These are phyloP conservation scores for Heloderma charlesbogerti DNA, from an alignment of 2,113 vertebrate species.

Conservation along the genomic window DNA sequence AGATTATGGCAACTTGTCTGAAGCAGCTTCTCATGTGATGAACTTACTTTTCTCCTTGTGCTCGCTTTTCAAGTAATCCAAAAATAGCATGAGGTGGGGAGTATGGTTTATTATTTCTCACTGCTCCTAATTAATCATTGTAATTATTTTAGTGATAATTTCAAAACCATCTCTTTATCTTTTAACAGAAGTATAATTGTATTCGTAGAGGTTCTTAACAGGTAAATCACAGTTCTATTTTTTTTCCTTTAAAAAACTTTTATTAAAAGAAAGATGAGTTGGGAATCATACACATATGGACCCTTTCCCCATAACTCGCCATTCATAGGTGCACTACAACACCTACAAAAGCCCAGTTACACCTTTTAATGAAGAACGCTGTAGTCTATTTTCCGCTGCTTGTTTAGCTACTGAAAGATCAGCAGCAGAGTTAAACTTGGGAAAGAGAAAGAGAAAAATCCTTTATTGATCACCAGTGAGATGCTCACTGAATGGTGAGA, in stretches of 20 bases:
- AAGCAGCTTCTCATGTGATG: conserved; percentile 13
- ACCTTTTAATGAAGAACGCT: not conserved
- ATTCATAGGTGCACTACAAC: not conserved
- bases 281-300: too few species aligned
- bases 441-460: not conserved
- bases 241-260: not conserved
- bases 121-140: conserved; percentile 50
- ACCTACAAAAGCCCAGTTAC: not conserved
- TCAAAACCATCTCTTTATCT: conserved; percentile 49
- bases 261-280: not conserved
- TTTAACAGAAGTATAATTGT: conserved; percentile 52
- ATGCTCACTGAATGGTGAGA: not conserved
- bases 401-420: not conserved
- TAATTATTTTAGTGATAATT: conserved; percentile 57
- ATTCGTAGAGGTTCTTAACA: conserved; percentile 35
- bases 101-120: conserved; percentile 26
- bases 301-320: not conserved
- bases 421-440: not conserved
- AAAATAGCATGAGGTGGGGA: conserved; percentile 7
- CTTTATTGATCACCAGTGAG: not conserved
- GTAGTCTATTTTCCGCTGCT: not conserved
- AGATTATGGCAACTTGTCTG: not conserved
- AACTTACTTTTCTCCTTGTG: conserved; percentile 25
- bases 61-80: conserved; percentile 34
- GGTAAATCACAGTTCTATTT: not conserved